These are phyloP conservation scores for Leucosticte australis DNA, from an alignment of 2,113 vertebrate species.

Conservation along the genomic window DNA sequence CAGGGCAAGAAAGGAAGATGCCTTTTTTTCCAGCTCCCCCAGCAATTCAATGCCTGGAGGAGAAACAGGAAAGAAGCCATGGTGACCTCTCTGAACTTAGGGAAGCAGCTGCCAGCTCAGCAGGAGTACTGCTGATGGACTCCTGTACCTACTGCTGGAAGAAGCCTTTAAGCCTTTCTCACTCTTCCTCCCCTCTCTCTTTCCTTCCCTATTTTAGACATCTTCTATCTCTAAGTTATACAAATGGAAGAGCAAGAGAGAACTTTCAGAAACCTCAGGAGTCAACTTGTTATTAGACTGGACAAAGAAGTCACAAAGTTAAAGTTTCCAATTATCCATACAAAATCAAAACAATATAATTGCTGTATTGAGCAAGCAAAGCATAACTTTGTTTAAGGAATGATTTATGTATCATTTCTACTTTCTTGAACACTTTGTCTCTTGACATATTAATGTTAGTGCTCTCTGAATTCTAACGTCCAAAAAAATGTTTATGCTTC, in stretches of 20 bases:
- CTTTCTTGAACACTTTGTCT: background rate
- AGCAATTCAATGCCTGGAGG: conserved; percentile 53
- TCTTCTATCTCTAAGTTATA: background rate
- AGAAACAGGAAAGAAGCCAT: conserved; percentile 62
- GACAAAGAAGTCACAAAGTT: background rate
- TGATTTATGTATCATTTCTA: background rate
- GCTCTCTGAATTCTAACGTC: background rate
- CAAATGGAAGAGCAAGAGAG: background rate
- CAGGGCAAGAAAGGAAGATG: conserved; percentile 44
- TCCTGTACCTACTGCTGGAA: background rate
- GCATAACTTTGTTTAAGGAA: background rate
- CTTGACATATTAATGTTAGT: background rate
- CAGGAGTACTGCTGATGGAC: conserved; percentile 12
- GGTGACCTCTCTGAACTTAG: conserved; percentile 51
- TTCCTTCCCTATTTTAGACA: background rate
- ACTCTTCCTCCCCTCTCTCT: background rate
- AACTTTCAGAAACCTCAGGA: background rate
- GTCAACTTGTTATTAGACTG: background rate
- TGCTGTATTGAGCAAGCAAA: background rate
- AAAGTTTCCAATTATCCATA: background rate
- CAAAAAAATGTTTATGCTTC: background rate
- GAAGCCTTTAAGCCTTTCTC: background rate
- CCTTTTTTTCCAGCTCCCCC: conserved; percentile 13
- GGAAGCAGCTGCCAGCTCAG: conserved; percentile 63
- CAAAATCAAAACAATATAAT: background rate